phyloP scores from a whole-genome alignment of 2,113 vertebrate genomes.

The Callipepla californica region DNA sequence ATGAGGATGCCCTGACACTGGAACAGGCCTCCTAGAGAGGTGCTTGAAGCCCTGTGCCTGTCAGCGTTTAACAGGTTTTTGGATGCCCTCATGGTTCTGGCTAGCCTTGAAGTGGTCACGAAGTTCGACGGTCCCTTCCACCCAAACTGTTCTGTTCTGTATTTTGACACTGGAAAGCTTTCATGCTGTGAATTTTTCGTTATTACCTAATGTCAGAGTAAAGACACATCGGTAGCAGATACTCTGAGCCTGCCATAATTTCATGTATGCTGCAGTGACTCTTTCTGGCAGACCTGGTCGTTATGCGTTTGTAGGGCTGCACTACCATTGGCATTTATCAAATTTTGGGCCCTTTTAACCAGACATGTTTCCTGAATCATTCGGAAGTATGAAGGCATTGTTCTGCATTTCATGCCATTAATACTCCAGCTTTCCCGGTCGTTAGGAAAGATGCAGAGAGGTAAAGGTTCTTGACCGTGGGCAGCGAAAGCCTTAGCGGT shows the following conservation, averaged over 20 bases:
- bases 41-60: too few species aligned
- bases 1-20: too few species aligned
- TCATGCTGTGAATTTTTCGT: too few species aligned
- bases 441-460: background rate
- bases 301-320: background rate
- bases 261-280: background rate
- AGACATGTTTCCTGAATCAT: background rate
- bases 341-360: background rate
- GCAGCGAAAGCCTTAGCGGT: background rate
- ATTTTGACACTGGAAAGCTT: too few species aligned
- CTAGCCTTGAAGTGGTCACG: too few species aligned
- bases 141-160: too few species aligned
- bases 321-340: background rate
- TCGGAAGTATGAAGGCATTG: fast-evolving
- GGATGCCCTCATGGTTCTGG: too few species aligned
- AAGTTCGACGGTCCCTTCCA: too few species aligned
- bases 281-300: background rate
- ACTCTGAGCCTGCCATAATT: background rate
- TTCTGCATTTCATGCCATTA: background rate
- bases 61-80: too few species aligned
- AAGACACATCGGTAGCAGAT: background rate
- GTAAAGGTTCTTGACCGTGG: background rate
- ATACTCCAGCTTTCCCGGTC: background rate
- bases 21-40: too few species aligned
- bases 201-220: background rate